A percentile compares a stretch with the other conserved stretches of the same genome.
phyloP scores from a whole-genome alignment of 2,797 vertebrate species.

The Pantherophis vulpinus region DNA sequence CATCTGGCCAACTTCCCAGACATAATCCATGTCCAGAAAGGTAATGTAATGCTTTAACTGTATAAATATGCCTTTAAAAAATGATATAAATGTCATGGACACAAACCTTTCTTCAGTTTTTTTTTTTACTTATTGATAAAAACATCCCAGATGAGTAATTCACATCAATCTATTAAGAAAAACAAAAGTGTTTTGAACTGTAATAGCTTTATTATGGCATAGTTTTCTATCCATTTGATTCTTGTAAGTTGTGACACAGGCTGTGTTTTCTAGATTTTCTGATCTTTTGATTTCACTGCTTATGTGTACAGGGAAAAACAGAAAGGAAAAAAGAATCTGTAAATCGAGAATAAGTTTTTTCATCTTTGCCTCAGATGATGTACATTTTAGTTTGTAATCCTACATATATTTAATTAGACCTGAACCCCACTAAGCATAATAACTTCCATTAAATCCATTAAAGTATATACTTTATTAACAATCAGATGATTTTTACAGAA shows the following conservation, averaged over 20 bases:
- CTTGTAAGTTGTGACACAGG: neutral
- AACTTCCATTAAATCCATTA: neutral
- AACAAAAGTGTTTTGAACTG: neutral
- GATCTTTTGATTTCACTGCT: neutral
- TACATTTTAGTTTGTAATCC: neutral
- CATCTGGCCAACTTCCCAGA: slow-evolving; percentile 98
- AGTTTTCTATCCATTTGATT: neutral
- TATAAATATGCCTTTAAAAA: neutral
- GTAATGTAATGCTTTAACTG: slow-evolving; percentile 67
- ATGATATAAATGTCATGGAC: rapidly evolving
- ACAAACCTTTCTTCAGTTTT: neutral
- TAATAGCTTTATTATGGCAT: neutral
- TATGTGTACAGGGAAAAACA: neutral
- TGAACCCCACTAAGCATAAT: neutral
- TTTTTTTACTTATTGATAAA: neutral
- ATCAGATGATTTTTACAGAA: neutral
- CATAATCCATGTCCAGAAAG: slow-evolving; percentile 99
- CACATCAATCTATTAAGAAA: neutral
- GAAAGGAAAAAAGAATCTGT: neutral
- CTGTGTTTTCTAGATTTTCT: neutral
- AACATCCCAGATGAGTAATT: neutral
- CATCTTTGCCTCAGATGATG: neutral
- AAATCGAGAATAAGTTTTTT: neutral
- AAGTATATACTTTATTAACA: neutral
- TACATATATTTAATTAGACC: neutral